A percentile compares a stretch with the other conserved stretches of the same genome.
These are phyloP conservation scores for Resseliella maxima DNA, from an alignment of 2,888 invertebrate species.

Conservation along the genomic window DNA sequence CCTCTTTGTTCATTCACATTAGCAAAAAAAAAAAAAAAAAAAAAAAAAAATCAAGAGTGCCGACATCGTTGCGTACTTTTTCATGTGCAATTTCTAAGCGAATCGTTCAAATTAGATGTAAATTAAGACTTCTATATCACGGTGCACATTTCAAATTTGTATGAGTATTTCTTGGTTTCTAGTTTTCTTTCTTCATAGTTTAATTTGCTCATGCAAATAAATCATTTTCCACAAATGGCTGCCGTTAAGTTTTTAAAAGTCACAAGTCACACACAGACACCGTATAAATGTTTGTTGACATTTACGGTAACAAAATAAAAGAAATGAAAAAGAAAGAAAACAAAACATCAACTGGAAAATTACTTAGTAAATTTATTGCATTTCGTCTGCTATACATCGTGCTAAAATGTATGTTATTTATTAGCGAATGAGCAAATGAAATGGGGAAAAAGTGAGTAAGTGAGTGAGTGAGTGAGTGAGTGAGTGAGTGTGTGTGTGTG, in stretches of 20 bases:
- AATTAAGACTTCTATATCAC: constrained; percentile 8
- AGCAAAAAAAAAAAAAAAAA: too few species aligned
- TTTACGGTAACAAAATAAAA: neutral
- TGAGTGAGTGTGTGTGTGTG: too few species aligned
- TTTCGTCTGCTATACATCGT: neutral
- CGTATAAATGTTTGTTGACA: constrained; percentile 17
- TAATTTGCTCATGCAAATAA: neutral
- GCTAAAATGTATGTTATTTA: neutral
- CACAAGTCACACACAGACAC: constrained; percentile 8
- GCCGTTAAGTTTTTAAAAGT: constrained; percentile 5
- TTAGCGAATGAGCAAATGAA: neutral
- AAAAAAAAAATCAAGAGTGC: neutral
- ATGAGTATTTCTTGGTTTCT: neutral
- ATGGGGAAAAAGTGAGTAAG: too few species aligned
- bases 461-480: too few species aligned
- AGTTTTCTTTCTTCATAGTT: neutral
- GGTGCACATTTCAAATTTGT: neutral
- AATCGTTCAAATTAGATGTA: neutral
- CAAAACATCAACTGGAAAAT: neutral
- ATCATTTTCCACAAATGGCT: constrained; percentile 17
- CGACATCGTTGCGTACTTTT: neutral
- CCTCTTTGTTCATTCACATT: neutral
- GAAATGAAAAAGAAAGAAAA: neutral
- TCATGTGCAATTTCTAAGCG: neutral
- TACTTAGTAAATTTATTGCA: neutral